Evolutionary conservation across 2,797 vertebrate species (phyloP), one percentile per base, ranked within the genome.

Genomic region (Xyrichtys novacula): DNA sequence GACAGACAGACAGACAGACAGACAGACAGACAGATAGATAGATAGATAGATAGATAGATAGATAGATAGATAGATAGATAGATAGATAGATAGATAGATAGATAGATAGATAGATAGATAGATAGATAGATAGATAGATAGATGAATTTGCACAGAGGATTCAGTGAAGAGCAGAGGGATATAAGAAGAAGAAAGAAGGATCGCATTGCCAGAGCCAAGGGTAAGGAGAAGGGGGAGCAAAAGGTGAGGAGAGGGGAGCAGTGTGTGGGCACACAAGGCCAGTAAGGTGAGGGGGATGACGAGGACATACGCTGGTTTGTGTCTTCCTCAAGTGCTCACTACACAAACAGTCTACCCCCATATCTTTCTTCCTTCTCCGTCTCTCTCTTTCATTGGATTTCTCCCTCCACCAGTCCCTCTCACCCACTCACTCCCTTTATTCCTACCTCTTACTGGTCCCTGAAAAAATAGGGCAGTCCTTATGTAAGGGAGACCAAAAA

Each of bases 391-490:
- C 71, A 85, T 73, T 74, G 56, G 63, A 74, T 75, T 42, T 42
- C 42, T 22, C 77, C 58, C 61, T 77, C 63, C 40, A 74, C 78
- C 80, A 64, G 50, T 76, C 84, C 86, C 88, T 83, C 74, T 84
- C 87, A 84, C 88, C 85, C 81, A 92, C 85, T 87, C 83, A 80
- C 65, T 84, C 71, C 66, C 70, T 89, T 86, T 80, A 89, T 85
- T 89, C 78, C 78, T 82, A 79, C 87, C 83, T 84, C 87, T 87
- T 88, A 86, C 83, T 85, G 76, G 83, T 88, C 75, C 84, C 85
- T 86, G 81, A 81, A 83, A 92, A 92, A 91, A 85, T 91, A 92
- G 90, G 89, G 83, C 88, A 91, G 75, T 77, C 79, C 75, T 94
- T 94, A 92, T 91, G 85, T 92, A 94, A 93, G 89, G 67, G 73